Conservation (phyloP, 2,888 invertebrate genomes). For the Thyatira batis region DNA sequence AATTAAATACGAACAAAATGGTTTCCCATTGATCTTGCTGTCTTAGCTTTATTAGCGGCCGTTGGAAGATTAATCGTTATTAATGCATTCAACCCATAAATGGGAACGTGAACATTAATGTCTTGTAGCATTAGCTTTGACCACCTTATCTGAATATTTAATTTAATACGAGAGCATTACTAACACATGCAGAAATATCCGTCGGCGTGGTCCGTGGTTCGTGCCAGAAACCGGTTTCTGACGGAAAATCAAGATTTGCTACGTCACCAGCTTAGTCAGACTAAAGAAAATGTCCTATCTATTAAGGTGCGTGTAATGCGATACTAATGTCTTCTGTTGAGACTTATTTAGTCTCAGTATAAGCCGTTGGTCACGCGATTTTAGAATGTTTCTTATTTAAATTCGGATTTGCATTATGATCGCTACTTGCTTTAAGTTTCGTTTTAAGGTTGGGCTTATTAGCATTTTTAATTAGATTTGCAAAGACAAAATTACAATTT, state of each 20-base stretch:
- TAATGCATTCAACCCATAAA: conserved; percentile 56
- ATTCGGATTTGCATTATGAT: conserved; percentile 3
- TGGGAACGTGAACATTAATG: conserved; percentile 55
- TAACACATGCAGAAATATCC: neutral
- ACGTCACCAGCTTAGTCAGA: conserved; percentile 3
- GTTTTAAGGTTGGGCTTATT: neutral
- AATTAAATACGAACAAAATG: conserved; percentile 26
- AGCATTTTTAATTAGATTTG: neutral
- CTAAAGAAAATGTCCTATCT: conserved; percentile 13
- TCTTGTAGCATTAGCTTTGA: conserved; percentile 54
- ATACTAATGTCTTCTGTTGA: conserved; percentile 25
- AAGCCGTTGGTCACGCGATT: conserved; percentile 30
- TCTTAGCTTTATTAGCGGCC: conserved; percentile 52
- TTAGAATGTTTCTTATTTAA: conserved; percentile 15
- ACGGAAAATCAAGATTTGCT: neutral
- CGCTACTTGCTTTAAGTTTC: neutral
- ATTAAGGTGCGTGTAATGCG: conserved; percentile 22
- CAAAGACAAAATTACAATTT: neutral
- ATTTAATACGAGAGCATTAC: conserved; percentile 18
- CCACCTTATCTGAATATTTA: conserved; percentile 34
- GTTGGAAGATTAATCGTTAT: conserved; percentile 62
- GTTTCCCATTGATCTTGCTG: conserved; percentile 39
- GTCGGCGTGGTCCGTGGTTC: neutral
- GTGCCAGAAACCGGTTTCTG: neutral
- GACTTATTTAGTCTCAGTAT: conserved; percentile 16